Evolutionary conservation across 2,113 vertebrate genomes (phyloP), one percentile per base, ranked within the genome.

Genomic region (Cephalophus harveyi): DNA sequence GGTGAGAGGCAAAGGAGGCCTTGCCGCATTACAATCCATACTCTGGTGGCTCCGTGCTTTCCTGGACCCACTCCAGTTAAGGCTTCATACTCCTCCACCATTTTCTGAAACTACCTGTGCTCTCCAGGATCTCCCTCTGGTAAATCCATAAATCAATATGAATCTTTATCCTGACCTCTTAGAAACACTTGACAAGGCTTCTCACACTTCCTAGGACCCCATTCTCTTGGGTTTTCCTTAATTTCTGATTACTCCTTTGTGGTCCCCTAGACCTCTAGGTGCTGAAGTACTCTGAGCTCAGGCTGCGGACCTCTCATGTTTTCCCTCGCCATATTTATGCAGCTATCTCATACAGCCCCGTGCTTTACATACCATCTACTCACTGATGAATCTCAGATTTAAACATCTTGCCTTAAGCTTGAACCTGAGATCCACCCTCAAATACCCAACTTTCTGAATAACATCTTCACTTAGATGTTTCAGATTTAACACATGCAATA

Each of bases 401-500:
- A 40, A n/a, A 19, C 40, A 13, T 43, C 33, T 89, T 43, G 5
- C 6, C 27, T 62, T 28, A 79, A 74, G 16, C n/a, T 74, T 81
- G 16, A 93, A 36, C 28, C 46, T 46, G 13, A 60, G 3, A 7
- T 27, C 25, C 14, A 88, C 62, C 87, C 54, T 78, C 14, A 81
- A 83, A 30, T 64, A 64, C 21, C 6, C 57, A 43, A 78, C 46
- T 76, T 94, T 64, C 57, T 85, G 28, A 33, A 55, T 33, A 62
- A 83, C 3, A 62, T 74, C n/a, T 57, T 48, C 36, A 90, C 59
- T 74, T 82, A 82, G 13, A 79, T 95, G 25, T 55, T 93, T 76
- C 40, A 71, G 40, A 90, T 86, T 95, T 93, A 97, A 87, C 33
- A 57, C 19, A 74, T 11, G 7, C 6, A 43, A 40, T 76, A 50